A percentile compares a stretch with the other conserved stretches of the same genome.
Evolutionary conservation across 2,113 vertebrate species (phyloP).

Genomic region (Eubucco bourcierii): DNA sequence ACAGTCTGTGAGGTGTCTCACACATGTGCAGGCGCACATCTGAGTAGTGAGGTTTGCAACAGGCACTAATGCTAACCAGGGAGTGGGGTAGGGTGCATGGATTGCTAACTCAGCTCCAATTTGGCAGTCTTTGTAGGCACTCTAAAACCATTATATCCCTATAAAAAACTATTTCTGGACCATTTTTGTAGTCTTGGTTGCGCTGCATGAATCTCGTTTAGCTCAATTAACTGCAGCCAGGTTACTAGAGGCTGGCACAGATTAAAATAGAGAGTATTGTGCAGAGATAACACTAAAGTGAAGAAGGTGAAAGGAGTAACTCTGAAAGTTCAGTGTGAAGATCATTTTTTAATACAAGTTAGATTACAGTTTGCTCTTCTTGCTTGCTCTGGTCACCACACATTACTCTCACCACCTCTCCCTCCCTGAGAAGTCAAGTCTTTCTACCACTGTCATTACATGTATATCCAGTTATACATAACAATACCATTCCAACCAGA

Average conservation of each 20-base stretch:
- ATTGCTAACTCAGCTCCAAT: not conserved
- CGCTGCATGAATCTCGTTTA: not conserved
- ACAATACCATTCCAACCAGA: not conserved
- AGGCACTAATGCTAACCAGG: not conserved
- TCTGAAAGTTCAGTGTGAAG: not conserved
- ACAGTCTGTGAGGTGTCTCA: fast-evolving
- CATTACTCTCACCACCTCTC: not conserved
- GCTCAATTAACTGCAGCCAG: not conserved
- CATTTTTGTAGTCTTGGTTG: not conserved
- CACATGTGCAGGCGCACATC: fast-evolving
- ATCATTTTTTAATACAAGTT: not conserved
- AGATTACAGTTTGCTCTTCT: not conserved
- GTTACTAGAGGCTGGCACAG: not conserved
- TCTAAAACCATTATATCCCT: not conserved
- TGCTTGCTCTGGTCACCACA: not conserved
- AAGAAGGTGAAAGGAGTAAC: not conserved
- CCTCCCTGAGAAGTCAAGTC: not conserved
- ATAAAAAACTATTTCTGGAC: not conserved
- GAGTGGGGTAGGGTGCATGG: fast-evolving
- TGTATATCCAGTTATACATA: not conserved
- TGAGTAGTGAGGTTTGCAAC: not conserved
- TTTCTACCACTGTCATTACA: not conserved
- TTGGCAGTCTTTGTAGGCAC: not conserved
- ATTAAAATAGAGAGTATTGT: not conserved
- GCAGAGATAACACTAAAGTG: not conserved